A percentile compares a stretch with the other conserved stretches of the same genome.
Evolutionary conservation across 2,888 invertebrate genomes (phyloP).

Genomic region (Rosalia funebris): DNA sequence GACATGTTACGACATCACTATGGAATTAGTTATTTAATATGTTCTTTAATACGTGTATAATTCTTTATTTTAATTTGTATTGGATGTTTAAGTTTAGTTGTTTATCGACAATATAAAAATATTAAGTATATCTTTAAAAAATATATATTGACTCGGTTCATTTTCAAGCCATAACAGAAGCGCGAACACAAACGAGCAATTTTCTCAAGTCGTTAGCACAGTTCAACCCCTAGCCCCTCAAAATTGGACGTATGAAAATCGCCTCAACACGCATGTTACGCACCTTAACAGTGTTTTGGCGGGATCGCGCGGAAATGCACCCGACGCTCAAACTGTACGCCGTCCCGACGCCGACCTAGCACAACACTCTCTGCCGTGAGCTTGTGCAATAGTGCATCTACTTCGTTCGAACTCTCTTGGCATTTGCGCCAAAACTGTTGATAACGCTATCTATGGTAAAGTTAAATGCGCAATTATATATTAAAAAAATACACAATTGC

Average conservation of each 20-base stretch:
- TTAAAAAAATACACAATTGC: not conserved
- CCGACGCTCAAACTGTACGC: slow-evolving; percentile 38
- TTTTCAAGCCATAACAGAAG: too few relatives aligned
- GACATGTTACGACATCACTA: too few relatives aligned
- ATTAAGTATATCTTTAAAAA: too few relatives aligned
- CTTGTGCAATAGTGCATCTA: slow-evolving; percentile 39
- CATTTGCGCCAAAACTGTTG: slow-evolving; percentile 24
- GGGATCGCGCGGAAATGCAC: slow-evolving; percentile 58
- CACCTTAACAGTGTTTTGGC: slow-evolving; percentile 52
- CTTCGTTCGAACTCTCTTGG: slow-evolving; percentile 45
- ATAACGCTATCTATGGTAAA: slow-evolving; percentile 12
- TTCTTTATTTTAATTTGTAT: too few relatives aligned
- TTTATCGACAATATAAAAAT: too few relatives aligned
- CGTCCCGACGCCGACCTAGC: slow-evolving; percentile 64
- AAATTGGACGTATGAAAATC: slow-evolving; percentile 1
- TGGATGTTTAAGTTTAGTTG: too few relatives aligned
- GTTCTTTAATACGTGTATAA: too few relatives aligned
- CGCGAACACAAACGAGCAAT: too few relatives aligned
- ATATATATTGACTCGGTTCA: too few relatives aligned
- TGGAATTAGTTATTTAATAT: too few relatives aligned
- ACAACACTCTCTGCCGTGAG: slow-evolving; percentile 64
- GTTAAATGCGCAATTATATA: slow-evolving; percentile 10
- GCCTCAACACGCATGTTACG: slow-evolving; percentile 40
- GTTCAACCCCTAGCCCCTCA: not conserved
- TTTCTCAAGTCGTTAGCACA: not conserved